phyloP scores from a whole-genome alignment of 2,113 vertebrate species.

The Misgurnus mizolepis region DNA sequence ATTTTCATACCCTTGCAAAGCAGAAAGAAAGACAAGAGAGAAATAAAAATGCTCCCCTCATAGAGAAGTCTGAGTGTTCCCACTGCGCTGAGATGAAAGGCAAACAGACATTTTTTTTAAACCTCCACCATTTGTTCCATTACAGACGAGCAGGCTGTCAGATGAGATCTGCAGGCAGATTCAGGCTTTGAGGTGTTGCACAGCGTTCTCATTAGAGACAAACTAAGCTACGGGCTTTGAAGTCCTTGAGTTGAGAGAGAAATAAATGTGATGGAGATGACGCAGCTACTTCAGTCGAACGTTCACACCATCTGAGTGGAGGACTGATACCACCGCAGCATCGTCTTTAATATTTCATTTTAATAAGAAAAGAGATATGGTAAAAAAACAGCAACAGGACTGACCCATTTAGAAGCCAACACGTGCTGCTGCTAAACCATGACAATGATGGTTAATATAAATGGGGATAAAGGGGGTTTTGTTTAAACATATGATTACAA shows the following conservation, averaged over 20 bases:
- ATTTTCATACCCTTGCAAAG: slow-evolving; percentile 28
- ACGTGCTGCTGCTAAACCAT: neutral
- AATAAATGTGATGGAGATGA: slow-evolving; percentile 25
- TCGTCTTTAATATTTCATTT: slow-evolving; percentile 46
- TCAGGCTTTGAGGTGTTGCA: slow-evolving; percentile 51
- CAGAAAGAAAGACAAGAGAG: neutral
- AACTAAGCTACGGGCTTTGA: slow-evolving; percentile 48
- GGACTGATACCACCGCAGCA: slow-evolving; percentile 4
- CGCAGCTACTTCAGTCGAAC: slow-evolving; percentile 38
- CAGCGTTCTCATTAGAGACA: slow-evolving; percentile 53
- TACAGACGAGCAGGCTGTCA: slow-evolving; percentile 49
- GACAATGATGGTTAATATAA: too few relatives aligned
- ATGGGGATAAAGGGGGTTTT: too few relatives aligned
- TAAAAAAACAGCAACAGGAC: neutral
- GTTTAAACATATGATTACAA: neutral
- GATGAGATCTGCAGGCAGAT: slow-evolving; percentile 56
- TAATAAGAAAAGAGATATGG: neutral
- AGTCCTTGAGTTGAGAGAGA: slow-evolving; percentile 45
- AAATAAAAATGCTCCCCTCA: slow-evolving; percentile 3
- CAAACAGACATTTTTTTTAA: slow-evolving; percentile 38
- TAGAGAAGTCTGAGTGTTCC: slow-evolving; percentile 28
- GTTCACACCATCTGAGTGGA: slow-evolving; percentile 3
- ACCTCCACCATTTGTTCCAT: slow-evolving; percentile 53
- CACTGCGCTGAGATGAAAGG: slow-evolving; percentile 52
- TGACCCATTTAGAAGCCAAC: slow-evolving; percentile 8